Evolutionary conservation across 35 echinoderm and acorn worm genomes (phyloP), one percentile per base, ranked within the genome.

Genomic region (Heliocidaris erythrogramma): DNA sequence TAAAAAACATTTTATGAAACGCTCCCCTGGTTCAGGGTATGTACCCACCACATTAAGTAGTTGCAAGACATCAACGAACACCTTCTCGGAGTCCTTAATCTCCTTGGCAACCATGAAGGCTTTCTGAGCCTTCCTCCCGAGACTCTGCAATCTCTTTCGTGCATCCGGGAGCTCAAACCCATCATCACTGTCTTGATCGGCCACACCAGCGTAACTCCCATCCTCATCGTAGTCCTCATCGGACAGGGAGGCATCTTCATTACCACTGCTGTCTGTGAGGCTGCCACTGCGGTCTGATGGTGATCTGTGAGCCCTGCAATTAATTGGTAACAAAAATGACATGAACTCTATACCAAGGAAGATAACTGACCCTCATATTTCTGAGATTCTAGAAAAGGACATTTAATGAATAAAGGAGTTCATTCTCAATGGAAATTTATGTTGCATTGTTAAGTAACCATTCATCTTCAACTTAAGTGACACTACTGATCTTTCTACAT

Each of bases 11-110:
- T 69, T 69, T 2, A 21, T 69, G 16, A 24, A 69, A 24, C 60
- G 6, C 24, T 17, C 6, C 17, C 35, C 7, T 8, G 49, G 89
- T 91, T 32, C 2, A 49, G 13, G 31, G 30, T 42, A 9, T 11
- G 9, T 92, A 92, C 90, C 50, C 50, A 98, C 97, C 97, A 96
- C 91, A 93, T 97, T 97, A 16, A 98, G 93, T n/a, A 98, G 86
- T 65, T 93, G 97, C 16, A 98, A 85, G 86, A 98, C 97, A 93
- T 98, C 96, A 27, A 98, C 97, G 90, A 98, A 98, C 49, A 98
- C 97, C 53, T 49, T 95, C 93, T 98, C 97, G 0, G 97, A 98
- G 48, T 96, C 97, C 50, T 93, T 92, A 13, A 98, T 96, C 95
- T 98, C 97, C 61, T 97, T 96, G 14, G 97, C 97, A 27, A 98